These are phyloP conservation scores for Hirundo rustica DNA, from an alignment of 2,797 vertebrate genomes.

Conservation along the genomic window DNA sequence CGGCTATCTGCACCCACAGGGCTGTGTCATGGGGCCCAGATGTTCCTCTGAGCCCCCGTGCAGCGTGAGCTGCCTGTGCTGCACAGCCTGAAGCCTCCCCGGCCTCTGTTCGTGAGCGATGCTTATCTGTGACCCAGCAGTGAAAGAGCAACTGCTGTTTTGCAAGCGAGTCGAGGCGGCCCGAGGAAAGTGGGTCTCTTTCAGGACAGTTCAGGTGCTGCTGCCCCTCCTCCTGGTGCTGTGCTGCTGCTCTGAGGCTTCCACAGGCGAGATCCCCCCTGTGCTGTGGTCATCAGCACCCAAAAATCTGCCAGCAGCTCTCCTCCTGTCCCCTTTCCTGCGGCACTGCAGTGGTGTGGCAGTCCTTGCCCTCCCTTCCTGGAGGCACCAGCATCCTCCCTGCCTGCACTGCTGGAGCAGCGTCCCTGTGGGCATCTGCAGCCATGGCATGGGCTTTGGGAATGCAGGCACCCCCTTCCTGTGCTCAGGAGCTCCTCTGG, in stretches of 20 bases:
- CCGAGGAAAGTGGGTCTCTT: background rate
- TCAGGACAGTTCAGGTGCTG: background rate
- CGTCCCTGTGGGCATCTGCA: background rate
- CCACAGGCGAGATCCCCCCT: accelerated
- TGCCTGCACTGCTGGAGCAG: background rate
- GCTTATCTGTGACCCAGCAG: constrained; percentile 17
- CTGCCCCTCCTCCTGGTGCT: background rate
- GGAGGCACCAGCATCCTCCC: background rate
- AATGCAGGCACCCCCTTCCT: background rate
- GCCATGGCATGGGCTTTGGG: background rate
- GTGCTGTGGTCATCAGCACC: background rate
- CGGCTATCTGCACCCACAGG: accelerated
- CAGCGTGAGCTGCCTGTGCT: background rate
- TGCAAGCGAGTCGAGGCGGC: background rate
- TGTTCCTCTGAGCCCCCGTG: background rate
- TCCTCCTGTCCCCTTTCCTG: background rate
- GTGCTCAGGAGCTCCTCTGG: background rate
- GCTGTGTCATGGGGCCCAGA: background rate
- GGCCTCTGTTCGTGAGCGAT: background rate
- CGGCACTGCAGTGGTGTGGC: accelerated
- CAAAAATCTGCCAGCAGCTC: background rate
- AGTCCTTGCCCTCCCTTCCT: background rate
- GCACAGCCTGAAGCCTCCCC: background rate
- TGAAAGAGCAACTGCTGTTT: constrained; percentile 36
- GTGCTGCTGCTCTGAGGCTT: background rate